Evolutionary conservation across 2,113 vertebrate genomes (phyloP).

Genomic region (Micromys minutus): DNA sequence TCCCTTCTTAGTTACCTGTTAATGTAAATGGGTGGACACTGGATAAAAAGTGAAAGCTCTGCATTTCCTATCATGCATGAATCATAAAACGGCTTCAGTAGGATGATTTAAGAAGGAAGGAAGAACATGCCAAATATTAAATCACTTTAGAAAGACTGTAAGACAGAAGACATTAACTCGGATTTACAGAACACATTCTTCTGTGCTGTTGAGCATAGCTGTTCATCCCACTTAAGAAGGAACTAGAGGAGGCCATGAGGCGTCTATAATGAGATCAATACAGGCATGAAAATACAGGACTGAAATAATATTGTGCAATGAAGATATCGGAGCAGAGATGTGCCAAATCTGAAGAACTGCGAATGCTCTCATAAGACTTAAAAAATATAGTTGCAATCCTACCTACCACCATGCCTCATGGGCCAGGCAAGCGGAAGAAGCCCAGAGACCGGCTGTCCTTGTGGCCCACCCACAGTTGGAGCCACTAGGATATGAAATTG

Average conservation of each 20-base stretch:
- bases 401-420: no score
- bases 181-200: background rate
- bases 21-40: background rate
- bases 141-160: background rate
- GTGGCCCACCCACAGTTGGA: no score
- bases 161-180: background rate
- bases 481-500: no score
- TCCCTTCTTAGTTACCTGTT: background rate
- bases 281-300: background rate
- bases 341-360: background rate
- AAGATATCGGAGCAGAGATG: background rate
- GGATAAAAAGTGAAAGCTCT: background rate
- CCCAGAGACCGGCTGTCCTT: no score
- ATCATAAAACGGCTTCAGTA: background rate
- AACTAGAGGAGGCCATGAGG: background rate
- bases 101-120: background rate
- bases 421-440: no score
- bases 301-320: background rate
- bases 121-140: background rate
- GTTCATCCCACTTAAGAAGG: background rate
- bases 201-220: background rate
- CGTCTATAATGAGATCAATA: background rate
- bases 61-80: background rate
- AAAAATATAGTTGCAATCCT: background rate
- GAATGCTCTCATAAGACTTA: background rate